Evolutionary conservation across 2,113 vertebrate species (phyloP).

Genomic region (Odontophorus gujanensis): DNA sequence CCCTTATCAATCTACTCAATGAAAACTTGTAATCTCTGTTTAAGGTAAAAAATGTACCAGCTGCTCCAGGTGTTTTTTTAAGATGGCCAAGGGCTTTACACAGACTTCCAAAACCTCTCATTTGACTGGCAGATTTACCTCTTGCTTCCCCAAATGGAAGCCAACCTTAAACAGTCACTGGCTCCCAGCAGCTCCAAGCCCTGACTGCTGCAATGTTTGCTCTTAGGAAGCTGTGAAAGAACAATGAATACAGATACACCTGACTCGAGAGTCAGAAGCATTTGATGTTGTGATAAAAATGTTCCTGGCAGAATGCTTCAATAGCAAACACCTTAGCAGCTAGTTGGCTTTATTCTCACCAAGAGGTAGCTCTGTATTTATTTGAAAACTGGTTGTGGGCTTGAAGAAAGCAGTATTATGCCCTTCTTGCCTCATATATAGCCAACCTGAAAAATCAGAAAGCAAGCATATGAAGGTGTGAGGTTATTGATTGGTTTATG

Average conservation of each 20-base stretch:
- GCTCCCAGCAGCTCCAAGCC: slow-evolving; percentile 17
- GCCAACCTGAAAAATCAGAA: not conserved
- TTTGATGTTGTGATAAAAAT: not conserved
- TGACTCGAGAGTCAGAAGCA: not conserved
- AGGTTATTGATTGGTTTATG: not conserved
- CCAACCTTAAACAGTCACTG: not conserved
- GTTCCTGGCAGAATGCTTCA: not conserved
- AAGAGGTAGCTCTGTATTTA: not conserved
- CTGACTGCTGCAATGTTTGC: rapidly evolving
- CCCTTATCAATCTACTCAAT: not conserved
- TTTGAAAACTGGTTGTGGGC: not conserved
- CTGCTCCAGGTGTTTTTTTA: too few relatives aligned
- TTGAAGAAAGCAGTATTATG: not conserved
- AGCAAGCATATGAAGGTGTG: not conserved
- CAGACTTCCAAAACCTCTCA: not conserved
- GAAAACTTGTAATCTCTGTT: not conserved
- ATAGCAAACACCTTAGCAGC: not conserved
- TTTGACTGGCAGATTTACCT: slow-evolving; percentile 9
- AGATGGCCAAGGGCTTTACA: not conserved
- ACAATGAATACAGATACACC: not conserved
- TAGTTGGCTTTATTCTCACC: not conserved
- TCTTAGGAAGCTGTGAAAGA: slow-evolving; percentile 22
- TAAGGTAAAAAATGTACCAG: too few relatives aligned
- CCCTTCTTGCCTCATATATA: not conserved
- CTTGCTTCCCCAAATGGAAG: not conserved